Evolutionary conservation across 2,113 vertebrate genomes (phyloP).

Genomic region (Sus scrofa): DNA sequence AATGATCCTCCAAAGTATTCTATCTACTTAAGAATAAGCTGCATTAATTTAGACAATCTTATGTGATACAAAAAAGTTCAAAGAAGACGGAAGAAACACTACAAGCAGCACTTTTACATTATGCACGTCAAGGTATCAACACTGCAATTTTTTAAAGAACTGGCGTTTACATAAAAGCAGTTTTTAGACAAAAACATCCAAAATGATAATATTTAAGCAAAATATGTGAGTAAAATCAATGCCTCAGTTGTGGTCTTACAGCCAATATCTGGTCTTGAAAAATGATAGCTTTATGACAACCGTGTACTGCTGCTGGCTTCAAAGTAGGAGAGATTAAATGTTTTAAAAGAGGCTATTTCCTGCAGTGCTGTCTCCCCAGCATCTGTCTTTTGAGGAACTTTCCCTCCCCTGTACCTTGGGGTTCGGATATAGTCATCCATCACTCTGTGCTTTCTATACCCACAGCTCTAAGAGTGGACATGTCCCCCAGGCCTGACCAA

Average conservation of each 20-base stretch:
- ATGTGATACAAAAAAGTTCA: background rate
- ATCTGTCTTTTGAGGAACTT: conserved; percentile 2
- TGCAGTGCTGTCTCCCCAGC: background rate
- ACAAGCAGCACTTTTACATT: conserved; percentile 32
- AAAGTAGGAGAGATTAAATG: conserved; percentile 50
- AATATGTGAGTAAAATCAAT: conserved; percentile 27
- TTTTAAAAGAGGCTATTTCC: conserved; percentile 36
- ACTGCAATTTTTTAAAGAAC: conserved; percentile 5
- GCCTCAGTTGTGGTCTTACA: conserved; percentile 1
- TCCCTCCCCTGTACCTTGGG: background rate
- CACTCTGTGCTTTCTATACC: background rate
- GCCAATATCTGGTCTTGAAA: background rate
- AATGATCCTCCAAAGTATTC: conserved; percentile 58
- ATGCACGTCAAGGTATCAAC: background rate
- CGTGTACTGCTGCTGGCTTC: conserved; percentile 1
- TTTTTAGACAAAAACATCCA: conserved; percentile 42
- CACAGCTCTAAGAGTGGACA: background rate
- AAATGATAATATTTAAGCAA: conserved; percentile 32
- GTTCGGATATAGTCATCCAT: background rate
- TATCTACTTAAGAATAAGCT: conserved; percentile 45
- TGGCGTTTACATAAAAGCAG: background rate
- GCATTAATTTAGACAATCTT: background rate
- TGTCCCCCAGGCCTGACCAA: background rate
- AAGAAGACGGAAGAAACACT: background rate
- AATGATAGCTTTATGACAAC: conserved; percentile 49